A percentile compares a stretch with the other conserved stretches of the same genome.
Evolutionary conservation across 1,140 invertebrate species (phyloP).

Genomic region (Drosophila rufa): DNA sequence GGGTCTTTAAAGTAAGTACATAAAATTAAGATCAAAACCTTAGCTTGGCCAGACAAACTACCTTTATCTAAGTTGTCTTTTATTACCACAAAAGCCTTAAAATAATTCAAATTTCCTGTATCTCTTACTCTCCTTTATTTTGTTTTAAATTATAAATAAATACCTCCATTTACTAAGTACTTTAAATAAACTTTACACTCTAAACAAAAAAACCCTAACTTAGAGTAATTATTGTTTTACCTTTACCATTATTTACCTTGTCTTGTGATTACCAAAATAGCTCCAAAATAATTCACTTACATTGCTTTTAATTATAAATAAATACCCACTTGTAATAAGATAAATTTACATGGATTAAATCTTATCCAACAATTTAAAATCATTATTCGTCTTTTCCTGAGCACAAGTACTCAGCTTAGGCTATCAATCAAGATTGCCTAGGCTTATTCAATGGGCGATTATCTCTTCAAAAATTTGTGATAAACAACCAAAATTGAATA

Average conservation of each 20-base stretch:
- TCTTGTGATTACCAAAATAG: too few relatives aligned
- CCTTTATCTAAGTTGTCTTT: too few relatives aligned
- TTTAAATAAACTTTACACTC: too few relatives aligned
- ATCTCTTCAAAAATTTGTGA: conserved; percentile 11
- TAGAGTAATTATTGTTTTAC: too few relatives aligned
- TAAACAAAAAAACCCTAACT: too few relatives aligned
- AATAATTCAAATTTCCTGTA: background rate
- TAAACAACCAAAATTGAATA: background rate
- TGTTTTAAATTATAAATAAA: too few relatives aligned
- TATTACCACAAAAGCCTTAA: too few relatives aligned
- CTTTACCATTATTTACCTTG: too few relatives aligned
- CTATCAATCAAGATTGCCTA: conserved; percentile 4
- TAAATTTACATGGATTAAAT: background rate
- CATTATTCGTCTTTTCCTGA: background rate
- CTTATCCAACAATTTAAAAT: background rate
- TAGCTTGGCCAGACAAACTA: too few relatives aligned
- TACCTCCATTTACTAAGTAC: too few relatives aligned
- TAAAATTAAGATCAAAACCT: too few relatives aligned
- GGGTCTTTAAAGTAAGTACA: background rate
- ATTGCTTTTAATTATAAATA: background rate
- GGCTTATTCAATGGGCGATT: background rate
- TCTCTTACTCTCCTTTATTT: background rate
- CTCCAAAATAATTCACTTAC: too few relatives aligned
- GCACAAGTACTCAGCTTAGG: background rate
- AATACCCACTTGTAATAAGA: background rate